Base-by-base conservation (phyloP, 2,888 invertebrate genomes). In the Metalampra italica region DNA sequence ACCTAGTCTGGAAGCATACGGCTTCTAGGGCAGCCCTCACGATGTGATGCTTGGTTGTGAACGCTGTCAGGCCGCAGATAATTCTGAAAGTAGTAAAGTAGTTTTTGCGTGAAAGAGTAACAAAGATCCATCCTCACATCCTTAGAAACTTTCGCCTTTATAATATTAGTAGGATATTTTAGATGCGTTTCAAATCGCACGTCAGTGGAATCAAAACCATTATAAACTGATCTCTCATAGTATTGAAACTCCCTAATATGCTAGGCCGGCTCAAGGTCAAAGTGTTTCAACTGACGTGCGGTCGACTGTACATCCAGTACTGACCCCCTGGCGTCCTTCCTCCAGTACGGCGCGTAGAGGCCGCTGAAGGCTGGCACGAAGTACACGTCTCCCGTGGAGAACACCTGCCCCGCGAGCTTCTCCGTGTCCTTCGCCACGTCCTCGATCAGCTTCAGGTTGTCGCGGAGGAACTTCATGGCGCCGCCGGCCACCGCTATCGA, bases 331-430 rank as follows among this genome's bases (percentile, higher is more conserved):
- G 99, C 99, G 78, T 98, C 97, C 68, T 97, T 95, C 70, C 98
- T 92, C 99, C 99, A 99, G 73, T 99, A 97, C 0, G 99, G 99
- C 47, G 99, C 98, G 81, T 97, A 99, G 0, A 99, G 86, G 0
- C 99, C 99, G 42, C 95, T 96, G 78, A 99, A 98, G 0, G 98
- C 98, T 0, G 99, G 99, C 29, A 99, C 99, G 79, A 99, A 99
- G 81, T 98, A 98, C 11, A 98, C 98, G 66, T 98, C 99, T 0
- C 96, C 96, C 0, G 97, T 97, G 41, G 95, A 94, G 64, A 94
- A 93, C 34, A 98, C 98, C 56, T 91, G 91, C 0, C 92, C 91
- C 0, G 97, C 97, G 46, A 96, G 90, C 15, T 91, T 87, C 60
- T 94, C 94, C 0, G 93, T 92, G 46, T 93, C 94, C 46, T 93